These are phyloP conservation scores for Coracopsis vasa DNA, from an alignment of 2,113 vertebrate genomes.

Conservation along the genomic window DNA sequence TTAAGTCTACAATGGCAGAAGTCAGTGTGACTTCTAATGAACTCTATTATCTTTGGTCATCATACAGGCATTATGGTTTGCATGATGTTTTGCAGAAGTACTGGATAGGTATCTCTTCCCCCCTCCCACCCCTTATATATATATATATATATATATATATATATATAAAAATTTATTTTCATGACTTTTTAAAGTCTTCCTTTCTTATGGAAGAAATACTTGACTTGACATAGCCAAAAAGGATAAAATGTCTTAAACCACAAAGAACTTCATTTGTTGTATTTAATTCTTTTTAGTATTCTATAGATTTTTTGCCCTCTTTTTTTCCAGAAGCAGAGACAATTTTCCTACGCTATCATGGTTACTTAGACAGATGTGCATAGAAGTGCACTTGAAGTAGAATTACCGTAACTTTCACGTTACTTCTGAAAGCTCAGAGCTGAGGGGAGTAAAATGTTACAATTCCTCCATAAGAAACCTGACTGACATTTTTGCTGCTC, in stretches of 20 bases:
- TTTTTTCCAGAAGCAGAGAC: not conserved
- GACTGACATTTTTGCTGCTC: not conserved
- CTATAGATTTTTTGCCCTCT: not conserved
- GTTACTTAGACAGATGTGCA: not conserved
- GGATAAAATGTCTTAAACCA: not conserved
- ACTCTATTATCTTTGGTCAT: not conserved
- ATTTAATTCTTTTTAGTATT: not conserved
- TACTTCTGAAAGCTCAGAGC: not conserved
- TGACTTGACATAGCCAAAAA: not conserved
- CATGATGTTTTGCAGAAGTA: not conserved
- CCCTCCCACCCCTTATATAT: not conserved
- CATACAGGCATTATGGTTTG: not conserved
- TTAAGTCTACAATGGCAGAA: not conserved
- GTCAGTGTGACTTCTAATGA: not conserved
- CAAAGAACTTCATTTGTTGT: not conserved
- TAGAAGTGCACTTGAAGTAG: not conserved
- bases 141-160: not conserved
- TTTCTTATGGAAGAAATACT: not conserved
- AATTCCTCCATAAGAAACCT: not conserved
- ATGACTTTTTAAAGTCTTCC: not conserved
- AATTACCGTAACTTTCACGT: not conserved
- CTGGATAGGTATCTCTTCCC: not conserved
- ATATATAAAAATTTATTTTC: not conserved
- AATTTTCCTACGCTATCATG: not conserved
- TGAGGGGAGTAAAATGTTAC: not conserved